phyloP scores from a whole-genome alignment of 2,113 vertebrate species.

The Thalassoma bifasciatum region DNA sequence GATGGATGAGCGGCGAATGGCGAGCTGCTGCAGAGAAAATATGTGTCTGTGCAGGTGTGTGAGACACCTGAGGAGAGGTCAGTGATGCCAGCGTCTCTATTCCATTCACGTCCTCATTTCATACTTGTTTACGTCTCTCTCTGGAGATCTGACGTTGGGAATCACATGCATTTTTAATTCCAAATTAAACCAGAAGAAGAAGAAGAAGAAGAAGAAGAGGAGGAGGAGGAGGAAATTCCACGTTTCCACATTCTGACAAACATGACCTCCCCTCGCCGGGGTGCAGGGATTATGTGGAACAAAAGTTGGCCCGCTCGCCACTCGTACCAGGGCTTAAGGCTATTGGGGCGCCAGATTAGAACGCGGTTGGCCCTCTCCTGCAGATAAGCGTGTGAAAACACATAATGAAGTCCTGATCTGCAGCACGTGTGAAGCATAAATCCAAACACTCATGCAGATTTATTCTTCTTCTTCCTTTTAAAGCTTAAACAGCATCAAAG shows the following conservation, averaged over 20 bases:
- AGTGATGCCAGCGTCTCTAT: too few species aligned
- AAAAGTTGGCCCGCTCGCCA: conserved; percentile 79
- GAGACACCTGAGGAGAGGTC: too few species aligned
- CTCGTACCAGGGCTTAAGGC: conserved; percentile 77
- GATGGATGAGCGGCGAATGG: conserved; percentile 50
- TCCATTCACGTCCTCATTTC: too few species aligned
- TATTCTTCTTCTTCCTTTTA: conserved; percentile 39
- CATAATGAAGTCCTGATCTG: too few species aligned
- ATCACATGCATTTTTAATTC: too few species aligned
- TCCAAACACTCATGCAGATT: too few species aligned
- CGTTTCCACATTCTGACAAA: conserved; percentile 79
- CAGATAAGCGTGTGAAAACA: too few species aligned
- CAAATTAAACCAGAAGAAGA: neutral
- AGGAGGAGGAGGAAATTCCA: too few species aligned
- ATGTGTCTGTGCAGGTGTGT: too few species aligned
- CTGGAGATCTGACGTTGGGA: too few species aligned
- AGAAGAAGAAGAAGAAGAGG: conserved; percentile 13
- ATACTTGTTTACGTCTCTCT: too few species aligned
- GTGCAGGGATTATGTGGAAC: conserved; percentile 81
- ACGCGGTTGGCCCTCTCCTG: too few species aligned
- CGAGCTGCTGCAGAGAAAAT: conserved; percentile 38
- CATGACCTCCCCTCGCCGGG: conserved; percentile 79
- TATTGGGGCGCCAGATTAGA: conserved; percentile 76
- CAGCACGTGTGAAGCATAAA: conserved; percentile 45
- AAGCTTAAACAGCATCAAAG: conserved; percentile 61